A percentile compares a stretch with the other conserved stretches of the same genome.
Conservation (phyloP, 2,797 vertebrate genomes). For the Gobio occitaniae region DNA sequence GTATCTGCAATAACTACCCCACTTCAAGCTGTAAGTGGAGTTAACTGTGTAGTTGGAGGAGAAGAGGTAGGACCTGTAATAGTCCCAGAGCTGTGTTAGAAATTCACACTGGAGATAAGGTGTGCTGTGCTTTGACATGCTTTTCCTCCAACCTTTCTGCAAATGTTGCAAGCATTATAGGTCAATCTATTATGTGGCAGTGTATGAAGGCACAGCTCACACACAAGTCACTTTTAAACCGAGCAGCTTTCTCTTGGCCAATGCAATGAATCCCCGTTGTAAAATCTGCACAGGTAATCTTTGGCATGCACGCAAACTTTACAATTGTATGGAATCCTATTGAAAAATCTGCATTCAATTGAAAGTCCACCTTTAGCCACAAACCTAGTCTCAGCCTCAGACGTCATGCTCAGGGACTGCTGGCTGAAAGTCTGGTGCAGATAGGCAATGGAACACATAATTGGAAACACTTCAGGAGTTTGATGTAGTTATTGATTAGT, state of each 20-base stretch:
- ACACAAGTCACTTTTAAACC: not conserved
- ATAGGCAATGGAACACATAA: not conserved
- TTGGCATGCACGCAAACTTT: not conserved
- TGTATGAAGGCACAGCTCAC: not conserved
- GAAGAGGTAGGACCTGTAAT: not conserved
- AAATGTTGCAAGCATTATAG: not conserved
- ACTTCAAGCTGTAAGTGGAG: not conserved
- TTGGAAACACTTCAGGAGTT: not conserved
- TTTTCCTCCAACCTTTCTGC: not conserved
- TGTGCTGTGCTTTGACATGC: not conserved
- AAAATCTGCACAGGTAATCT: not conserved
- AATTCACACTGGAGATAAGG: not conserved
- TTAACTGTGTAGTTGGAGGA: not conserved
- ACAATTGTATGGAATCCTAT: not conserved
- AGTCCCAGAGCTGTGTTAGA: not conserved
- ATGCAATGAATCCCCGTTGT: not conserved
- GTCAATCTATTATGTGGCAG: too few species aligned
- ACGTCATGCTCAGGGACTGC: not conserved
- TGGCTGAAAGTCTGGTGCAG: not conserved
- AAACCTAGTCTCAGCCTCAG: not conserved
- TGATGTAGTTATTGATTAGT: too few species aligned
- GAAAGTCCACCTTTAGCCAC: not conserved
- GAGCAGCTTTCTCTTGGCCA: not conserved
- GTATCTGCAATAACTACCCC: conserved; percentile 39
- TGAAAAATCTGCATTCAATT: not conserved